Base-by-base conservation (phyloP, 2,888 invertebrate species). In the Dolichopus griseipennis region DNA sequence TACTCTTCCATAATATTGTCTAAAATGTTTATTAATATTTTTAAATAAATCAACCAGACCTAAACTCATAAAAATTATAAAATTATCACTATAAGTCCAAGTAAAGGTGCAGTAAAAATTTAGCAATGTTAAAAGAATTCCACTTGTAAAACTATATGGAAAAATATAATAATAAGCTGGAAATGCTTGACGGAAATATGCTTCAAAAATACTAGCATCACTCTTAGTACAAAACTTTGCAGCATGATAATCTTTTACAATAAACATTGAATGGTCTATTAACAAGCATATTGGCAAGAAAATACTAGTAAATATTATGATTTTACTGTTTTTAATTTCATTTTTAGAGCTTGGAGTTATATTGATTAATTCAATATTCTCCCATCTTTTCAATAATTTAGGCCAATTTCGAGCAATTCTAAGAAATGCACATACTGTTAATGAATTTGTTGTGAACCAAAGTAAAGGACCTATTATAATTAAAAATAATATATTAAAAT, bases 31-130 rank as follows among this genome's bases (percentile, higher is more conserved):
- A 69, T 88, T 87, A 22, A 87, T 76, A 73, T 86, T 84, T 65
- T 83, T 82, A 73, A 89, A 89, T 65, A 87, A 83, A 2, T 85
- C 84, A 1, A 86, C 80, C 34, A 89, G 76, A 0, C 87, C 87
- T 75, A 86, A 83, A 75, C 89, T 88, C 61, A 89, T 81, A 18
- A 88, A 76, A 70, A 89, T 88, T 12, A 89, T 85, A 68, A 89
- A 85, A 70, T 88, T 77, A 74, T 89, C 89, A 73, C 87, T 87
- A 69, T 86, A 88, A 74, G 87, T 89, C 89, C 89, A 89, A 1
- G 86, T 82, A 68, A 86, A 85, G 0, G 88, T 88, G 5, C 86
- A 75, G 61, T 72, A 72, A 67, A 73, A 69, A 66, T 72, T 73
- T 64, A 77, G 78, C 73, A 84, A 80, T 71, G 78, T 82, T 66